These are phyloP conservation scores for Charaxes varanes DNA, from an alignment of 1,140 invertebrate species.

Conservation along the genomic window DNA sequence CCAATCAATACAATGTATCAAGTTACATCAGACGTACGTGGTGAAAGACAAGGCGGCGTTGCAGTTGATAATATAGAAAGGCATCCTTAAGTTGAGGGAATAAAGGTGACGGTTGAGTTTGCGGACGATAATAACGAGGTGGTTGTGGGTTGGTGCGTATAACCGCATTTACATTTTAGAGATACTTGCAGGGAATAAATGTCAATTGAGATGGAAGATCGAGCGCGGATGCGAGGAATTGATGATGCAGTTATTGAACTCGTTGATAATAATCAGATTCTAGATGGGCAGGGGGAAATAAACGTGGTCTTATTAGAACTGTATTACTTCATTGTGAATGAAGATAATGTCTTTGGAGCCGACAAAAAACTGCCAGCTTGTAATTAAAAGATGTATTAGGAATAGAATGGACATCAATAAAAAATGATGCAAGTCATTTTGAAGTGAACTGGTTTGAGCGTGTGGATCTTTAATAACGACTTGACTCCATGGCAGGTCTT, in stretches of 20 bases:
- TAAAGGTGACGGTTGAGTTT: conserved; percentile 30
- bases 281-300: conserved; percentile 38
- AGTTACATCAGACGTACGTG: conserved; percentile 41
- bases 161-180: conserved; percentile 71
- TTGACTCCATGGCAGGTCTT: too few species aligned
- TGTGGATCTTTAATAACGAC: too few species aligned
- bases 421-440: too few species aligned
- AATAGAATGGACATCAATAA: too few species aligned
- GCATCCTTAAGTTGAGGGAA: conserved; percentile 26
- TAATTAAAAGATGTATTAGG: conserved; percentile 13
- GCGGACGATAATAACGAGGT: conserved; percentile 14
- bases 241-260: conserved; percentile 67
- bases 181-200: conserved; percentile 66
- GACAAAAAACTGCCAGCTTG: background rate
- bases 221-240: conserved; percentile 58
- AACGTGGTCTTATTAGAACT: conserved; percentile 25
- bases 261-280: conserved; percentile 52
- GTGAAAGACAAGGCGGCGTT: conserved; percentile 22
- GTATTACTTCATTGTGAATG: conserved; percentile 20
- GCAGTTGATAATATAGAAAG: conserved; percentile 23
- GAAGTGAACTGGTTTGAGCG: too few species aligned
- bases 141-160: conserved; percentile 51
- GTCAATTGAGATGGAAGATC: conserved; percentile 68
- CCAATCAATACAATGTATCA: conserved; percentile 59
- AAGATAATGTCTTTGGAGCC: conserved; percentile 8